Percentiles rank a stretch among this genome's conserved stretches.
Evolutionary conservation across 2,888 invertebrate species (phyloP).

Genomic region (Pherbina coryleti): DNA sequence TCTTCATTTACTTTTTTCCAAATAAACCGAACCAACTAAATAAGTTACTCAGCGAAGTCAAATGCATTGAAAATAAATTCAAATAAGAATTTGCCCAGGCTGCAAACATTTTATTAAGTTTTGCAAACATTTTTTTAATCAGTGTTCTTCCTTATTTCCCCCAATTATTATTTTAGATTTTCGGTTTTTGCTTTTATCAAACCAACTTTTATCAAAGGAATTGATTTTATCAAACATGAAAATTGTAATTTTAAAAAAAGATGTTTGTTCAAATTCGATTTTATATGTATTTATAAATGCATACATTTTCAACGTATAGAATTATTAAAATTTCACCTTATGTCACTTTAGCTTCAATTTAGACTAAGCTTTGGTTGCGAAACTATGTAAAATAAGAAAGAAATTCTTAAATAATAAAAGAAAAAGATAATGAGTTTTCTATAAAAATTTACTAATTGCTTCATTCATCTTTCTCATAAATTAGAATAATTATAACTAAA

Average conservation of each 20-base stretch:
- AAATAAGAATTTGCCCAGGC: too few species aligned
- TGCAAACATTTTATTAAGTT: too few species aligned
- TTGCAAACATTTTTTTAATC: too few species aligned
- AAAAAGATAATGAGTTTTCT: conserved; percentile 10
- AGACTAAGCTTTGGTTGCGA: conserved; percentile 23
- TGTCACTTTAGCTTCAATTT: conserved; percentile 10
- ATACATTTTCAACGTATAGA: background rate
- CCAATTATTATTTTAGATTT: too few species aligned
- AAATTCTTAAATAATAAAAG: background rate
- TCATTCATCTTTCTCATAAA: conserved; percentile 21
- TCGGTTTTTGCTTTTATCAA: too few species aligned
- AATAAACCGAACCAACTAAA: too few species aligned
- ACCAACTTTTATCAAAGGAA: too few species aligned
- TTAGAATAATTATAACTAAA: conserved; percentile 32
- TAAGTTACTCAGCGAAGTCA: too few species aligned
- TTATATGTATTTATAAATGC: conserved; percentile 2
- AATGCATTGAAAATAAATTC: too few species aligned
- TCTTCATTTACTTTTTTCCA: too few species aligned
- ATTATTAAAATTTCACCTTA: background rate
- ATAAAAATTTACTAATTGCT: conserved; percentile 26
- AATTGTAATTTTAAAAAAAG: background rate
- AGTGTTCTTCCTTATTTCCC: too few species aligned
- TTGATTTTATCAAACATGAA: background rate
- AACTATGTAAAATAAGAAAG: background rate
- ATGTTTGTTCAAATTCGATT: background rate